Evolutionary conservation across 2,888 invertebrate species (phyloP), one percentile per base, ranked within the genome.

Genomic region (Ichneumoninae sp.): DNA sequence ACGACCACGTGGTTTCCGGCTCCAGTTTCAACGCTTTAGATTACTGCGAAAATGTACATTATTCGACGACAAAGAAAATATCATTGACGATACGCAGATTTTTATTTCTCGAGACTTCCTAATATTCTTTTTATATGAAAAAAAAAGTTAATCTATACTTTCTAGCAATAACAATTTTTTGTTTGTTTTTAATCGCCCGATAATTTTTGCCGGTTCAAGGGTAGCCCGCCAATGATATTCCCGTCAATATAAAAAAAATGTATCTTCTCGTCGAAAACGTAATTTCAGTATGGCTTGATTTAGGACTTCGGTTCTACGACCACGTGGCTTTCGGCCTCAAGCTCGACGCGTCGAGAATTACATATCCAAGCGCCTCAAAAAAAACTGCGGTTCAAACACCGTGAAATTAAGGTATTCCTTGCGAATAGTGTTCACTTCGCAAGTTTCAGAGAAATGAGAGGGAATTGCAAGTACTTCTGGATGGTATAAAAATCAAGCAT

Each of bases 161-260:
- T 54, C 22, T 62, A n/a, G 69, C 74, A 50, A 36, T 57, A 44
- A 44, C 10, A 19, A 40, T 7, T n/a, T 36, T 68, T 44, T 44
- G 7, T 1, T 22, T 71, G 36, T 22, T 19, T 8, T 71, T 40
- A 22, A 40, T 50, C 69, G 8, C 47, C 10, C 16, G 8, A 40
- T 22, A 19, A 19, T 40, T 44, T 47, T 69, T 44, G 26, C 2
- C 19, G 19, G 0, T 57, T 57, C 22, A 44, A 44, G 40, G 7
- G 7, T 54, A 52, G n/a, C 5, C 22, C 22, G 8, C 26, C 8
- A 57, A 52, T 52, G 52, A 26, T 57, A 57, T 26, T 57, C 22
- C 4, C 26, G 8, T 57, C 57, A 6, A 16, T 1, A 8, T 19
- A 6, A 33, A 62, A 62, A 30, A 62, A 62, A 62, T 0, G 5